phyloP scores from a whole-genome alignment of 2,888 invertebrate species.

The Mythimna ferrago region DNA sequence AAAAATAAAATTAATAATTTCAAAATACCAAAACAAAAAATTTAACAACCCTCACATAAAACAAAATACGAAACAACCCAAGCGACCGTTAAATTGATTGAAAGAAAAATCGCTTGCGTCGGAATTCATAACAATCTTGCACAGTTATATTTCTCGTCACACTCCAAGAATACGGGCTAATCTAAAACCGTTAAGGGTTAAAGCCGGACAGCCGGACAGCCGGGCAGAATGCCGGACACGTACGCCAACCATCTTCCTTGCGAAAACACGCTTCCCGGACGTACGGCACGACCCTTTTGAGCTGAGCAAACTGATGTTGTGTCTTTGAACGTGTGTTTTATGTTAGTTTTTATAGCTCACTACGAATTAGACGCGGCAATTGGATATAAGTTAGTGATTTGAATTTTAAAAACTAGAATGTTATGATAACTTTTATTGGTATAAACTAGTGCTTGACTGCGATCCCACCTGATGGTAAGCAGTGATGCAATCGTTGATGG shows the following conservation, averaged over 20 bases:
- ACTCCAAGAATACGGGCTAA: slow-evolving; percentile 71
- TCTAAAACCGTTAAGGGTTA: slow-evolving; percentile 71
- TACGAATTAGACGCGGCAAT: slow-evolving; percentile 45
- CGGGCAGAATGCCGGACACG: slow-evolving; percentile 73
- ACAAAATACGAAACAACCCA: slow-evolving; percentile 50
- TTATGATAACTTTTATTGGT: neutral
- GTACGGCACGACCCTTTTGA: slow-evolving; percentile 70
- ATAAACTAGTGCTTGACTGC: too few relatives aligned
- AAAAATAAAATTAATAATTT: slow-evolving; percentile 34
- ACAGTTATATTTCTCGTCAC: slow-evolving; percentile 69
- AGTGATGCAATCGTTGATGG: too few relatives aligned
- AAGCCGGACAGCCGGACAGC: slow-evolving; percentile 37
- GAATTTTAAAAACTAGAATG: slow-evolving; percentile 1
- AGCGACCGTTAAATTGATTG: slow-evolving; percentile 58
- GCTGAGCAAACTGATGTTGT: slow-evolving; percentile 69
- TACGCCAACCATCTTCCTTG: slow-evolving; percentile 76
- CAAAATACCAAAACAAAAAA: slow-evolving; percentile 31
- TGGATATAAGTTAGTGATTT: slow-evolving; percentile 30
- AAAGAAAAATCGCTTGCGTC: slow-evolving; percentile 56
- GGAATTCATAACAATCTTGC: slow-evolving; percentile 63
- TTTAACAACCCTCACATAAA: slow-evolving; percentile 39
- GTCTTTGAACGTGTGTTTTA: slow-evolving; percentile 57
- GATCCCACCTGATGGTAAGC: too few relatives aligned
- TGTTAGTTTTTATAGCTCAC: slow-evolving; percentile 49
- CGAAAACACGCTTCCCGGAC: slow-evolving; percentile 71